Evolutionary conservation across 2,797 vertebrate genomes (phyloP).

Genomic region (Knipowitschia caucasica): DNA sequence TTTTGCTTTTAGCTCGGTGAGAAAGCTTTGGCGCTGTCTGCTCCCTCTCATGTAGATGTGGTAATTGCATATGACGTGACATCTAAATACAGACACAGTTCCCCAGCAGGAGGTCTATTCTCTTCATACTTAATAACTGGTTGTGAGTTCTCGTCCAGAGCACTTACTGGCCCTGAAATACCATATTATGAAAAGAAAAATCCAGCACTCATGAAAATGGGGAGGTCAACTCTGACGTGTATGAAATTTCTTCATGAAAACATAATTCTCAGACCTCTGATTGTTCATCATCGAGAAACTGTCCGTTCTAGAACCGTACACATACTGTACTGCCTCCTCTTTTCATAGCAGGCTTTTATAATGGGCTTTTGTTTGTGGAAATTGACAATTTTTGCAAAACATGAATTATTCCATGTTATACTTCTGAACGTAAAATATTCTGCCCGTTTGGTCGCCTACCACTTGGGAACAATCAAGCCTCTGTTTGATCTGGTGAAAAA

Average conservation of each 20-base stretch:
- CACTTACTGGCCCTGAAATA: not conserved
- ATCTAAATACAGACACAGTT: conserved; percentile 37
- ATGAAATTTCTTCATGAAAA: no score
- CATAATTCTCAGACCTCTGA: no score
- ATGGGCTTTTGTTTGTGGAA: conserved; percentile 17
- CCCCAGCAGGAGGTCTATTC: conserved; percentile 29
- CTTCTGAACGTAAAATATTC: not conserved
- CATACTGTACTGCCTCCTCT: no score
- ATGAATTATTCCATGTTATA: not conserved
- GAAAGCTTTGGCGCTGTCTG: no score
- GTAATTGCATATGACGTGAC: conserved; percentile 43
- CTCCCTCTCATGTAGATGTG: conserved; percentile 35
- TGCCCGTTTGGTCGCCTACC: not conserved
- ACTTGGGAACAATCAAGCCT: no score
- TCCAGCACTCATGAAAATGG: no score
- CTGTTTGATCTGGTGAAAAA: not conserved
- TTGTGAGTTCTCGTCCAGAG: conserved; percentile 15
- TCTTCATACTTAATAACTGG: conserved; percentile 32
- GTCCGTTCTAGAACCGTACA: no score
- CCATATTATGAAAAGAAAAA: conserved; percentile 1
- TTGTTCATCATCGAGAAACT: no score
- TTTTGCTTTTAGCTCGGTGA: conserved; percentile 15
- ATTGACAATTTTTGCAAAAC: not conserved
- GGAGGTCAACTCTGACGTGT: no score
- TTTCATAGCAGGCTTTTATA: no score